Evolutionary conservation across 2,888 invertebrate genomes (phyloP).

Genomic region (Autographa gamma): DNA sequence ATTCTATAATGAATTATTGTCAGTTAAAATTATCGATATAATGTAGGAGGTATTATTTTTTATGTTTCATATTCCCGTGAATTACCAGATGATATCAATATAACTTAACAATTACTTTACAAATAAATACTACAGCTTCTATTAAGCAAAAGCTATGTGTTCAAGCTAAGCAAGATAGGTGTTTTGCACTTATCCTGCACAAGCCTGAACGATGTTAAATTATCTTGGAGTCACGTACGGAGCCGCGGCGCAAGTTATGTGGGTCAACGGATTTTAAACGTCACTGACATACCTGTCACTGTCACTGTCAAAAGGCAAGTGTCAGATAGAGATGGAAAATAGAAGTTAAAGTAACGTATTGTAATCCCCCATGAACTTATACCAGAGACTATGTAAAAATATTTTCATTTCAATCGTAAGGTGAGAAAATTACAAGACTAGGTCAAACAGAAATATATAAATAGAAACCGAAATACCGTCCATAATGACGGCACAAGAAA

Average conservation of each 20-base stretch:
- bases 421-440: too few relatives aligned
- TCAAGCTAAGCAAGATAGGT: conserved; percentile 31
- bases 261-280: conserved; percentile 24
- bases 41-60: too few relatives aligned
- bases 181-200: conserved; percentile 23
- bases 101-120: too few relatives aligned
- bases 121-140: background rate
- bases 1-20: too few relatives aligned
- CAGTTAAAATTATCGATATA: too few relatives aligned
- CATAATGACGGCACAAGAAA: background rate
- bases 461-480: background rate
- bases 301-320: background rate
- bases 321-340: background rate
- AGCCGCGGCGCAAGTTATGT: conserved; percentile 34
- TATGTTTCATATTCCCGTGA: too few relatives aligned
- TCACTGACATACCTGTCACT: background rate
- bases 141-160: background rate
- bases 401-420: too few relatives aligned
- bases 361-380: too few relatives aligned
- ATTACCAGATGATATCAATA: too few relatives aligned
- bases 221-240: conserved; percentile 19
- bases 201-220: conserved; percentile 47
- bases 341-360: too few relatives aligned
- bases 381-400: too few relatives aligned
- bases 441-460: too few relatives aligned